A percentile compares a stretch with the other conserved stretches of the same genome.
Conservation (phyloP, 2,888 invertebrate genomes). For the Melitaea athalia region DNA sequence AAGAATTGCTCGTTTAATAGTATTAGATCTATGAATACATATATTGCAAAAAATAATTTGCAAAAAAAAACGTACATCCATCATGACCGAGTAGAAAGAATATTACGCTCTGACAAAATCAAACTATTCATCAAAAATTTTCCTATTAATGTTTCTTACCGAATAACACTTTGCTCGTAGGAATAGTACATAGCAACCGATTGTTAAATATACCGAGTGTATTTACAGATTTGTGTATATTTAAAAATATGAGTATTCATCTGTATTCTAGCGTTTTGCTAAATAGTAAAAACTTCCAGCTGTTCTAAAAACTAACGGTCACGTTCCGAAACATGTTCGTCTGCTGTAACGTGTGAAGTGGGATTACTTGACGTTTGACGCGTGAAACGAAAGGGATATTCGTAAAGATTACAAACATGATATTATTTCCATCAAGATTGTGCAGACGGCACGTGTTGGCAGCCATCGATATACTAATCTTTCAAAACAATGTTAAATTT, state of each 20-base stretch:
- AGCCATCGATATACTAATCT: constrained; percentile 57
- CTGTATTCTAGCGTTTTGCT: neutral
- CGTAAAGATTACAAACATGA: constrained; percentile 52
- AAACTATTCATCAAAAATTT: neutral
- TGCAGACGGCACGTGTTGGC: constrained; percentile 71
- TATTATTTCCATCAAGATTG: constrained; percentile 60
- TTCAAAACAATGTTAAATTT: constrained; percentile 62
- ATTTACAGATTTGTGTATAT: neutral
- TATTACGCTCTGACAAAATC: too few relatives aligned
- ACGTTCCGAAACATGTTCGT: neutral
- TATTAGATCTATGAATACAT: too few relatives aligned
- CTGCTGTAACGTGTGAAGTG: constrained; percentile 1
- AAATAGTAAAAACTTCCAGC: constrained; percentile 5
- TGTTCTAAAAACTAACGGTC: neutral
- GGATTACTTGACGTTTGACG: constrained; percentile 33
- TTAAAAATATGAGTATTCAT: neutral
- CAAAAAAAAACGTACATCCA: too few relatives aligned
- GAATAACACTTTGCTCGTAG: neutral
- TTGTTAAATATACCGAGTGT: neutral
- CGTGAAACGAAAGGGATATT: constrained; percentile 37
- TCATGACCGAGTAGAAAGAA: too few relatives aligned
- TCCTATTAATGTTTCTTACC: neutral
- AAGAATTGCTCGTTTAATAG: too few relatives aligned
- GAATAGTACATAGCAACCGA: constrained; percentile 1
- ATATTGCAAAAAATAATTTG: too few relatives aligned